A percentile compares a stretch with the other conserved stretches of the same genome.
Evolutionary conservation across 2,113 vertebrate species (phyloP).

Genomic region (Anolis sagrei): DNA sequence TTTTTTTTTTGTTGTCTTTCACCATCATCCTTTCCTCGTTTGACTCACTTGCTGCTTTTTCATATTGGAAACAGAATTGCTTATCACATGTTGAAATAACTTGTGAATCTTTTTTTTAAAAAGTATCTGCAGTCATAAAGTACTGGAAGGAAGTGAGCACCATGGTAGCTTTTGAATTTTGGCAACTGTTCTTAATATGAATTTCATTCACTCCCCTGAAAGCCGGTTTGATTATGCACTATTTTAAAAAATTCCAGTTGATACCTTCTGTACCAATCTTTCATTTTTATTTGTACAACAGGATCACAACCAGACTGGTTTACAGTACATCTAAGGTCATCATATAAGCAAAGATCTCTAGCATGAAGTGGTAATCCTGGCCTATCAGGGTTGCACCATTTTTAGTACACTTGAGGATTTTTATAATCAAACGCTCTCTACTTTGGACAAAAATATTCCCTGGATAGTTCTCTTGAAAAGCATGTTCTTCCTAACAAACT

Average conservation of each 20-base stretch:
- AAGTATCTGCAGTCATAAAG: constrained; percentile 25
- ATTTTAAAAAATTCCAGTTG: not conserved
- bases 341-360: not conserved
- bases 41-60: constrained; percentile 40
- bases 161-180: not conserved
- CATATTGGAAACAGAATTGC: constrained; percentile 14
- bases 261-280: not conserved
- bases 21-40: no score
- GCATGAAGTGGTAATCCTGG: not conserved
- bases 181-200: not conserved
- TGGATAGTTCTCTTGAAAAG: not conserved
- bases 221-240: no score
- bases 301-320: not conserved
- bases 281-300: not conserved
- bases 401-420: not conserved
- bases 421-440: not conserved
- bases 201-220: not conserved
- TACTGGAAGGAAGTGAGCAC: not conserved
- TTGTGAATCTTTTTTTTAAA: constrained; percentile 47
- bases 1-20: no score
- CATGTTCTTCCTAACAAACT: not conserved
- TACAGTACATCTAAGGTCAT: not conserved
- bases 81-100: constrained; percentile 38
- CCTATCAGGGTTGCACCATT: not conserved
- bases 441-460: not conserved